Evolutionary conservation across 92 coral and sea anemone species (phyloP).

Genomic region (Virgularia gustaviana): DNA sequence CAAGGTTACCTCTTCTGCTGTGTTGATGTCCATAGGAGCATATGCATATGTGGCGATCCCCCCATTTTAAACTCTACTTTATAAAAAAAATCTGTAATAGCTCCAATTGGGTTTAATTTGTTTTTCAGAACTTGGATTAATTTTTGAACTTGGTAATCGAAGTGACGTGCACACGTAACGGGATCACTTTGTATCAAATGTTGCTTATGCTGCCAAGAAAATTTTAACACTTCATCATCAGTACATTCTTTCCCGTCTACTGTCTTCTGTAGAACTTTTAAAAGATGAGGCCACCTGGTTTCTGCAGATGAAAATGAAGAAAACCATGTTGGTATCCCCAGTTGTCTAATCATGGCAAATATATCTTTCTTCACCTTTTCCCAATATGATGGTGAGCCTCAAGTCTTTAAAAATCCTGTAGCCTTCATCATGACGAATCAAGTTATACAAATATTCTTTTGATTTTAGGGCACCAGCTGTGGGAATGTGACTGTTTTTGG

Average conservation of each 20-base stretch:
- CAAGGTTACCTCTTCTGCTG: conserved; percentile 17
- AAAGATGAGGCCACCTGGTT: conserved; percentile 63
- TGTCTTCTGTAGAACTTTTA: conserved; percentile 51
- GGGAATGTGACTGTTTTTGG: conserved; percentile 57
- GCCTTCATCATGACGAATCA: conserved; percentile 66
- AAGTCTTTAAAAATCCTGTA: conserved; percentile 59
- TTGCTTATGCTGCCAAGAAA: conserved; percentile 33
- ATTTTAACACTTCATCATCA: conserved; percentile 52
- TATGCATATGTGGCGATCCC: conserved; percentile 48
- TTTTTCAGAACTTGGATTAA: conserved; percentile 31
- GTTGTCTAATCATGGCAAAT: conserved; percentile 64
- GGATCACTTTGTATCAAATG: conserved; percentile 65
- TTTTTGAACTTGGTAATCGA: conserved; percentile 25
- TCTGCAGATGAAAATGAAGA: conserved; percentile 73
- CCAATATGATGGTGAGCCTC: conserved; percentile 55
- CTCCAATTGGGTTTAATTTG: conserved; percentile 34
- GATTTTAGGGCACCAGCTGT: conserved; percentile 62
- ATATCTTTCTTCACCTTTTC: conserved; percentile 54
- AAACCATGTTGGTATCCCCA: conserved; percentile 63
- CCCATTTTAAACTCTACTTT: conserved; percentile 39
- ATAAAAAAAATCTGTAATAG: conserved; percentile 39
- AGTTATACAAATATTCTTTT: conserved; percentile 39
- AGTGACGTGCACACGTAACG: conserved; percentile 31
- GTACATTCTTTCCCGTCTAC: conserved; percentile 52
- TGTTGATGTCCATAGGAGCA: conserved; percentile 46